Evolutionary conservation across 2,797 vertebrate species (phyloP).

Genomic region (Pelodytes ibericus): DNA sequence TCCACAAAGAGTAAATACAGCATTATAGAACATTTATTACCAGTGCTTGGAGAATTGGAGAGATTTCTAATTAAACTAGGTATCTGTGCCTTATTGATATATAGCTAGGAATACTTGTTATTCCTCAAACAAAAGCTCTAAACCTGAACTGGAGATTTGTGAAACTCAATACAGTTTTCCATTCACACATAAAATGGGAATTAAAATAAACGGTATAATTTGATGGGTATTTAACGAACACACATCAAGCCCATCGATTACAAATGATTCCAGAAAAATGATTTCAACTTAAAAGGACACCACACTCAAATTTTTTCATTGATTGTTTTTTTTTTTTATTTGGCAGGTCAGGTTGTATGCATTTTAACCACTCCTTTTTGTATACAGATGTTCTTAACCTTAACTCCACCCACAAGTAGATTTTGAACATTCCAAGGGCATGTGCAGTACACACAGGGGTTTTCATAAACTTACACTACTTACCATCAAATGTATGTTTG

Average conservation of each 20-base stretch:
- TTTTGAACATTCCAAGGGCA: no score
- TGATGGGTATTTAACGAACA: neutral
- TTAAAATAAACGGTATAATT: neutral
- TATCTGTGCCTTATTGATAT: slow-evolving; percentile 2
- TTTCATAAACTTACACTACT: no score
- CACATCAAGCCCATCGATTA: neutral
- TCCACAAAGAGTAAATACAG: neutral
- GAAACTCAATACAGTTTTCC: neutral
- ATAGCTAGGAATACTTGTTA: neutral
- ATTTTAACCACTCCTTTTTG: no score
- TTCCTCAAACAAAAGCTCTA: slow-evolving; percentile 1
- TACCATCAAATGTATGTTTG: no score
- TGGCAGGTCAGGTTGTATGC: no score
- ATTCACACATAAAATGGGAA: neutral
- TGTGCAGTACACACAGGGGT: no score
- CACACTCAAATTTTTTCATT: no score
- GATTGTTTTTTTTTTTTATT: no score
- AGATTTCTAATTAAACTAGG: slow-evolving; percentile 2
- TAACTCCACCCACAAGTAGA: no score
- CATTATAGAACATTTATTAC: slow-evolving; percentile 8
- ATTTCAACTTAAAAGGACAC: no score
- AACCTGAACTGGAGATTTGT: neutral
- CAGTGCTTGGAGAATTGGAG: neutral
- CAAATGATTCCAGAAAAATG: no score
- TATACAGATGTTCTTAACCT: no score